Percentiles rank a stretch among this genome's conserved stretches.
These are phyloP conservation scores for Psophia crepitans DNA, from an alignment of 2,113 vertebrate species.

Conservation along the genomic window DNA sequence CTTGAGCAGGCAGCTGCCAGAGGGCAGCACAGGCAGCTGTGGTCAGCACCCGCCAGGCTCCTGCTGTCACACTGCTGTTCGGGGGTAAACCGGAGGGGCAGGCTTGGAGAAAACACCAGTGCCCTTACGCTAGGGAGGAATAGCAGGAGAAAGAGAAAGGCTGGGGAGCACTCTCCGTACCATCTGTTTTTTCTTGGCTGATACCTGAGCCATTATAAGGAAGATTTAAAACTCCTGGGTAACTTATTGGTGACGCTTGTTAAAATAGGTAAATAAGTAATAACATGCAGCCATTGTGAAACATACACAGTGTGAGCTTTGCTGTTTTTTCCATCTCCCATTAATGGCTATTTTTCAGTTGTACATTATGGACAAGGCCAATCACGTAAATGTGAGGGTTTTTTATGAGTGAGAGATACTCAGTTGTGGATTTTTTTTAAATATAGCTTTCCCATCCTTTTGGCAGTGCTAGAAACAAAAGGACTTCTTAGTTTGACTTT, in stretches of 20 bases:
- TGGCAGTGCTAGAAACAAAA: neutral
- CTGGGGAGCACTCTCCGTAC: rapidly evolving
- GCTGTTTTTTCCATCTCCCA: neutral
- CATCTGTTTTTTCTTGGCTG: neutral
- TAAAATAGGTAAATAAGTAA: neutral
- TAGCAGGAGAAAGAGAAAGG: neutral
- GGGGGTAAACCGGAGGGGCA: neutral
- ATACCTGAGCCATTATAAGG: neutral
- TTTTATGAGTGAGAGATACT: neutral
- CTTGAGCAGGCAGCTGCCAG: neutral
- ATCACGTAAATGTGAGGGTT: neutral
- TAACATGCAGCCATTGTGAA: neutral
- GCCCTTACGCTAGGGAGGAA: neutral
- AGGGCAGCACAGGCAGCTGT: neutral
- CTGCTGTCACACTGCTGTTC: rapidly evolving
- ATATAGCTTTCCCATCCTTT: neutral
- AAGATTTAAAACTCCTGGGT: neutral
- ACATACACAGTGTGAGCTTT: neutral
- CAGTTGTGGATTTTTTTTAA: neutral
- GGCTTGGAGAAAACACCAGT: neutral
- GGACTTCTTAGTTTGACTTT: neutral
- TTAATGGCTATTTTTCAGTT: neutral
- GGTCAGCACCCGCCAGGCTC: neutral
- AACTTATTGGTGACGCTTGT: neutral
- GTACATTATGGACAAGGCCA: neutral